These are phyloP conservation scores for Lochmaea capreae DNA, from an alignment of 2,888 invertebrate genomes.

Conservation along the genomic window DNA sequence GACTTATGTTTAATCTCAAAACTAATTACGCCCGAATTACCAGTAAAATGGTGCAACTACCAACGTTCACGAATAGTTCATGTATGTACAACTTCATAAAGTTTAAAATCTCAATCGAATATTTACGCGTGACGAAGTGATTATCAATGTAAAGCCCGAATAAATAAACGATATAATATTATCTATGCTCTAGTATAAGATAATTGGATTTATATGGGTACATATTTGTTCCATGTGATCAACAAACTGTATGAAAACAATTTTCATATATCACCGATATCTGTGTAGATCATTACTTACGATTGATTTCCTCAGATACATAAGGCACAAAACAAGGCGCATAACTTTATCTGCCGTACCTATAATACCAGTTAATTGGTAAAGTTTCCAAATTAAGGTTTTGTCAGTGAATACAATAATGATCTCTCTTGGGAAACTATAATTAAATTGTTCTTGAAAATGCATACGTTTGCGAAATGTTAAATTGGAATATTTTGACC, in stretches of 20 bases:
- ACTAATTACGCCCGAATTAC: no score
- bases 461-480: slow-evolving; percentile 3
- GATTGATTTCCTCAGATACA: slow-evolving; percentile 40
- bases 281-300: slow-evolving; percentile 38
- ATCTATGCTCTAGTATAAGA: no score
- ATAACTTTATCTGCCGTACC: slow-evolving; percentile 34
- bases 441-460: slow-evolving; percentile 36
- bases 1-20: no score
- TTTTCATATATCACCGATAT: slow-evolving; percentile 28
- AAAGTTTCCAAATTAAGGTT: slow-evolving; percentile 41
- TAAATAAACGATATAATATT: no score
- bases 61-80: no score
- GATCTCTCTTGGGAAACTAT: slow-evolving; percentile 32
- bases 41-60: no score
- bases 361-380: slow-evolving; percentile 42
- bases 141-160: no score
- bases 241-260: neutral
- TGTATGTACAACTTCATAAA: no score
- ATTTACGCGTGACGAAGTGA: no score
- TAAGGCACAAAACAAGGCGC: slow-evolving; percentile 38
- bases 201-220: no score
- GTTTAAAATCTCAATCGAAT: no score
- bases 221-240: no score
- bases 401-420: slow-evolving; percentile 43
- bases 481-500: neutral